Evolutionary conservation across 2,888 invertebrate genomes (phyloP).

Genomic region (Sarcophaga variegata): DNA sequence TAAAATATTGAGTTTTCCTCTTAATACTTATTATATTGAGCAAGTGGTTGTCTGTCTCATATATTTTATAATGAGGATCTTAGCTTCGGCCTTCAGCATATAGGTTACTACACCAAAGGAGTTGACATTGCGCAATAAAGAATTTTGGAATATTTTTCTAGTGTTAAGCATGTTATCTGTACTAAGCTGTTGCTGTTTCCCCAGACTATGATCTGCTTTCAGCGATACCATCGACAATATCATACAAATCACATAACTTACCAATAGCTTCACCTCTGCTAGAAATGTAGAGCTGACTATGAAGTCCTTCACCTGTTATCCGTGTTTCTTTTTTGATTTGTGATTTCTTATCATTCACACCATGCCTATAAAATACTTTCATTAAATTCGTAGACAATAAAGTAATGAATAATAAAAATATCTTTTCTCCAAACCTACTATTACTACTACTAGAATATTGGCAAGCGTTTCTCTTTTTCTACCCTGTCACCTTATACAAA

Average conservation of each 20-base stretch:
- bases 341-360: too few relatives aligned
- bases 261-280: too few relatives aligned
- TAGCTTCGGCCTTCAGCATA: conserved; percentile 79
- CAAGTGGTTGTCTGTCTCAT: conserved; percentile 79
- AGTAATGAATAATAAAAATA: too few relatives aligned
- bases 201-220: conserved; percentile 76
- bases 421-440: too few relatives aligned
- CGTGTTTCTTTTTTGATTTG: too few relatives aligned
- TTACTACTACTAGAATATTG: too few relatives aligned
- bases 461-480: too few relatives aligned
- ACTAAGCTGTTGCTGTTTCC: conserved; percentile 73
- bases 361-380: too few relatives aligned
- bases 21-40: conserved; percentile 79
- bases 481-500: too few relatives aligned
- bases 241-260: not conserved
- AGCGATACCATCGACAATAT: not conserved
- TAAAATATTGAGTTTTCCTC: not conserved
- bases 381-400: too few relatives aligned
- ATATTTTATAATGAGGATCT: conserved; percentile 79
- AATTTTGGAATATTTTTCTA: conserved; percentile 80
- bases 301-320: not conserved
- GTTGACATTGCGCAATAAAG: conserved; percentile 78
- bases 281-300: not conserved
- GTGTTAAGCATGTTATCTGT: too few relatives aligned
- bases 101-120: too few relatives aligned